Conservation (phyloP, 2,797 vertebrate species). For the Pseudochaenichthys georgianus region DNA sequence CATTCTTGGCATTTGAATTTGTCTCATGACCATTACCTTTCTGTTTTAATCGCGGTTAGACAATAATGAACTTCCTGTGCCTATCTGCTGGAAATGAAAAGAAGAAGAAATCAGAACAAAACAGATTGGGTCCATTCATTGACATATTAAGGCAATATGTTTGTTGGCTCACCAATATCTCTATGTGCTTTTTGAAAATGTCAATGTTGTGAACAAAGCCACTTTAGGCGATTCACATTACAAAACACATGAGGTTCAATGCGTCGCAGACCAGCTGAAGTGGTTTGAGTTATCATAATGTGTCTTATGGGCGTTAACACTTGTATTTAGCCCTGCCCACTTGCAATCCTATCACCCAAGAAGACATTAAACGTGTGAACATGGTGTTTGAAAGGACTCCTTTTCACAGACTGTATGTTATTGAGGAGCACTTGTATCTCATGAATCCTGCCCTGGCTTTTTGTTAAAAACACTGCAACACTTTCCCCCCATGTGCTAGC, state of each 20-base stretch:
- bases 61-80: too few species aligned
- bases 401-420: slow-evolving; percentile 21
- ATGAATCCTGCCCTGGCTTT: neutral
- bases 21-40: too few species aligned
- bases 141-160: neutral
- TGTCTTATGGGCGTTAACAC: neutral
- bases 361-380: neutral
- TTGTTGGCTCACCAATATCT: too few species aligned
- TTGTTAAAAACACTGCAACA: slow-evolving; percentile 11
- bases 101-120: neutral
- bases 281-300: neutral
- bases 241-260: neutral
- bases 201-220: neutral
- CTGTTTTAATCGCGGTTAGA: too few species aligned
- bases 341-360: neutral
- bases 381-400: neutral
- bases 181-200: too few species aligned
- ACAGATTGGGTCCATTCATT: neutral
- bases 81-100: too few species aligned
- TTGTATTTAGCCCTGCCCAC: neutral
- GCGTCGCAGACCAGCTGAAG: neutral
- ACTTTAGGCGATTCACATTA: neutral
- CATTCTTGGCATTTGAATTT: too few species aligned
- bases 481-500: slow-evolving; percentile 16
- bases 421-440: slow-evolving; percentile 1